Conservation (phyloP, 2,797 vertebrate genomes). For the Ctenopoma multispine region DNA sequence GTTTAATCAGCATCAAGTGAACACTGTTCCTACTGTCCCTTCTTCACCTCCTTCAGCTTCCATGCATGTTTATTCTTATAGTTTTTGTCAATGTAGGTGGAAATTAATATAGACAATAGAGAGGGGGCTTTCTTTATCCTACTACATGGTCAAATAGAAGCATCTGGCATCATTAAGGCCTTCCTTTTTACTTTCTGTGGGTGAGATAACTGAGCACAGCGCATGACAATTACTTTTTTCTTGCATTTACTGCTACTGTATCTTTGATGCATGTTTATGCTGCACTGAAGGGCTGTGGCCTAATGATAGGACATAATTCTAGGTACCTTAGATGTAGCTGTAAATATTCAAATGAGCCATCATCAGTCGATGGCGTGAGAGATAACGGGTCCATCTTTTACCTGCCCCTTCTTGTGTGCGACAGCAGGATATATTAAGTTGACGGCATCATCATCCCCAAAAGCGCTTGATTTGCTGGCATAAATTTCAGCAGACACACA, state of each 20-base stretch:
- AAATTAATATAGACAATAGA: conserved; percentile 73
- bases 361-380: conserved; percentile 72
- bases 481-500: conserved; percentile 66
- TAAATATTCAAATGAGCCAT: conserved; percentile 86
- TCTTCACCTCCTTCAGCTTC: conserved; percentile 46
- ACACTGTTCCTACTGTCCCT: conserved; percentile 58
- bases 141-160: conserved; percentile 43
- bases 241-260: conserved; percentile 31
- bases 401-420: conserved; percentile 72
- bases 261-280: conserved; percentile 69
- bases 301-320: conserved; percentile 78
- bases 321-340: conserved; percentile 64
- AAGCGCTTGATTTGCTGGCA: conserved; percentile 73
- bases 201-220: conserved; percentile 29
- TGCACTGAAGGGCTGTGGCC: conserved; percentile 64
- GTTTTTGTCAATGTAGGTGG: conserved; percentile 62
- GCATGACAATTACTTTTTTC: conserved; percentile 11
- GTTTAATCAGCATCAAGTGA: conserved; percentile 77
- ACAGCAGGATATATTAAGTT: conserved; percentile 76
- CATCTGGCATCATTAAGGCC: conserved; percentile 45
- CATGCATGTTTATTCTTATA: conserved; percentile 70
- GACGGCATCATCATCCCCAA: conserved; percentile 73
- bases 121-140: conserved; percentile 52
- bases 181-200: conserved; percentile 20
- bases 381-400: conserved; percentile 76